Evolutionary conservation across 2,113 vertebrate species (phyloP).

Genomic region (Pangasianodon hypophthalmus): DNA sequence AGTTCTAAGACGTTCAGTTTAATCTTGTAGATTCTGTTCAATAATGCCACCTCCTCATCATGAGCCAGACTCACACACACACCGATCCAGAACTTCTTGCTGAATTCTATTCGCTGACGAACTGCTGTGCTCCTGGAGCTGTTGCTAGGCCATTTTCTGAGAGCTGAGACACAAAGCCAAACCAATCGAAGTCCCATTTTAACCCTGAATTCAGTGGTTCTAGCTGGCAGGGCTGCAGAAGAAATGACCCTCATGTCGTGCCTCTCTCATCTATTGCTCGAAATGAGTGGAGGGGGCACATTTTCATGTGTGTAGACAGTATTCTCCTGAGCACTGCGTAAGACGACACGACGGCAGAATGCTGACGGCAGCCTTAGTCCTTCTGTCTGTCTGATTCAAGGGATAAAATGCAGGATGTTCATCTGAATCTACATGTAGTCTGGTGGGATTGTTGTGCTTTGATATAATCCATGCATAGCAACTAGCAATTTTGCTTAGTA

Average conservation of each 20-base stretch:
- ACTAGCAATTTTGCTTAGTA: not conserved
- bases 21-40: not conserved
- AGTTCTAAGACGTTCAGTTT: conserved; percentile 1
- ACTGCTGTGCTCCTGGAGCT: conserved; percentile 13
- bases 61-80: not conserved
- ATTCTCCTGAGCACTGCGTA: not conserved
- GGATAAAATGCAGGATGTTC: not conserved
- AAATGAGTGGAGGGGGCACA: conserved; percentile 1
- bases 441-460: not conserved
- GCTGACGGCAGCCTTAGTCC: not conserved
- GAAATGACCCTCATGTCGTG: conserved; percentile 21
- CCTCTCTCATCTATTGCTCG: conserved; percentile 11
- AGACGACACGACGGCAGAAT: not conserved
- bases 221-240: conserved; percentile 17
- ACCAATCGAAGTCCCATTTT: conserved; percentile 29
- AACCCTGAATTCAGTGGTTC: conserved; percentile 10
- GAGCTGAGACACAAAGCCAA: conserved; percentile 31
- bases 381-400: not conserved
- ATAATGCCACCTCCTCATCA: not conserved
- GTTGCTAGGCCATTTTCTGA: conserved; percentile 23
- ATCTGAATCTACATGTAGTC: not conserved
- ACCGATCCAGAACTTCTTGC: not conserved
- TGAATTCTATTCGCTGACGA: conserved; percentile 23
- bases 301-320: not conserved
- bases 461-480: not conserved